Evolutionary conservation across 1,140 invertebrate species (phyloP).

Genomic region (Drosophila funebris): DNA sequence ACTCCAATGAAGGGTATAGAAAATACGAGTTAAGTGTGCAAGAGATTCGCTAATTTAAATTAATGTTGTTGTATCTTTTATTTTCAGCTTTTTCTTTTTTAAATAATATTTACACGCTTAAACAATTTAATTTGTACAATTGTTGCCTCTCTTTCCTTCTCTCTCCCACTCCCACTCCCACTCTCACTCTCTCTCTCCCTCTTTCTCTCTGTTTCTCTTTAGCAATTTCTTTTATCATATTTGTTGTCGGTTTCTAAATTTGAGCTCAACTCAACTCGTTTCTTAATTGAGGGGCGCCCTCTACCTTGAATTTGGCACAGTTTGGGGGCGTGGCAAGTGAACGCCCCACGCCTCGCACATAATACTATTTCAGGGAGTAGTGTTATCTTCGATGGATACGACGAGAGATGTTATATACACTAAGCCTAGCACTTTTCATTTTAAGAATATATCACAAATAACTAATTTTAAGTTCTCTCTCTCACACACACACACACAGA

Average conservation of each 20-base stretch:
- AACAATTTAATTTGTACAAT: constrained; percentile 68
- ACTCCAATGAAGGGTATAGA: constrained; percentile 46
- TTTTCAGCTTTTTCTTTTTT: constrained; percentile 7
- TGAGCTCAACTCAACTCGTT: constrained; percentile 68
- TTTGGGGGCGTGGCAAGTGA: constrained; percentile 33
- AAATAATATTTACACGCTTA: constrained; percentile 71
- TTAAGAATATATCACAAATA: constrained; percentile 82
- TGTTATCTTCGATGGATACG: constrained; percentile 8
- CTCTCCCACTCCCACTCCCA: constrained; percentile 13
- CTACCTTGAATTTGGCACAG: constrained; percentile 61
- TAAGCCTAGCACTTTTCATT: constrained; percentile 51
- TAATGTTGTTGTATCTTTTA: constrained; percentile 37
- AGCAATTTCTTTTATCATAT: neutral
- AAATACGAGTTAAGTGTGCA: constrained; percentile 44
- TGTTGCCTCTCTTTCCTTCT: constrained; percentile 30
- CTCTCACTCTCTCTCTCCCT: constrained; percentile 17
- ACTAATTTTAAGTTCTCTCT: constrained; percentile 46
- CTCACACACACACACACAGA: constrained; percentile 14
- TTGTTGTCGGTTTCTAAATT: constrained; percentile 18
- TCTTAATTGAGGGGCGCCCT: constrained; percentile 4
- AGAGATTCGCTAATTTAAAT: constrained; percentile 73
- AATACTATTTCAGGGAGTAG: constrained; percentile 53
- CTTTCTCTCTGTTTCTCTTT: neutral
- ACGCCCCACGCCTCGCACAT: constrained; percentile 19
- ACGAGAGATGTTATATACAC: constrained; percentile 54